These are phyloP conservation scores for Egretta garzetta DNA, from an alignment of 2,113 vertebrate genomes.

Conservation along the genomic window DNA sequence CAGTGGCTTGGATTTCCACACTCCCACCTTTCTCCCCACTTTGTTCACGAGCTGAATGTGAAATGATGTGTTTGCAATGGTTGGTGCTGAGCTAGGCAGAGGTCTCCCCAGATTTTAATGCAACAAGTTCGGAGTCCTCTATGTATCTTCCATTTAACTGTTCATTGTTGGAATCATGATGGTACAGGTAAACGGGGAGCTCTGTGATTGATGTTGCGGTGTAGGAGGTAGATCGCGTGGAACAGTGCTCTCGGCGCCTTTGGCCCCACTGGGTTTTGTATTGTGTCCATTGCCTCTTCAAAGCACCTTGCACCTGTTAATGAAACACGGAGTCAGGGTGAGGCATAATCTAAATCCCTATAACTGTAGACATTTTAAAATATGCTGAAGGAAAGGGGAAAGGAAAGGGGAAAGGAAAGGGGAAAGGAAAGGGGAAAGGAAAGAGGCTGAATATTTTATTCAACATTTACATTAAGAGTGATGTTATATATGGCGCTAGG, in stretches of 20 bases:
- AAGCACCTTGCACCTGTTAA: conserved; percentile 86
- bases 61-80: neutral
- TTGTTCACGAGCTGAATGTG: neutral
- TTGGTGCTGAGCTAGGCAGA: conserved; percentile 77
- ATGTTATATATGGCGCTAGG: neutral
- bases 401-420: too few relatives aligned
- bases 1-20: neutral
- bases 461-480: neutral
- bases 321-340: neutral
- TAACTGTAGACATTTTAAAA: neutral
- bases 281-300: conserved; percentile 93
- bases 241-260: conserved; percentile 83
- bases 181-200: conserved; percentile 86
- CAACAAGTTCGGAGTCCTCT: conserved; percentile 85
- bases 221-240: conserved; percentile 85
- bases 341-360: neutral
- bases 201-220: conserved; percentile 88
- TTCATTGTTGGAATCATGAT: conserved; percentile 81
- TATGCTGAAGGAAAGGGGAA: neutral
- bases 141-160: conserved; percentile 79
- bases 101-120: conserved; percentile 83
- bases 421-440: too few relatives aligned
- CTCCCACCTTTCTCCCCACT: neutral
- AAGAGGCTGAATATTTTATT: neutral
- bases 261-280: conserved; percentile 90